phyloP scores from a whole-genome alignment of 2,888 invertebrate species.

The Pimpla rufipes region DNA sequence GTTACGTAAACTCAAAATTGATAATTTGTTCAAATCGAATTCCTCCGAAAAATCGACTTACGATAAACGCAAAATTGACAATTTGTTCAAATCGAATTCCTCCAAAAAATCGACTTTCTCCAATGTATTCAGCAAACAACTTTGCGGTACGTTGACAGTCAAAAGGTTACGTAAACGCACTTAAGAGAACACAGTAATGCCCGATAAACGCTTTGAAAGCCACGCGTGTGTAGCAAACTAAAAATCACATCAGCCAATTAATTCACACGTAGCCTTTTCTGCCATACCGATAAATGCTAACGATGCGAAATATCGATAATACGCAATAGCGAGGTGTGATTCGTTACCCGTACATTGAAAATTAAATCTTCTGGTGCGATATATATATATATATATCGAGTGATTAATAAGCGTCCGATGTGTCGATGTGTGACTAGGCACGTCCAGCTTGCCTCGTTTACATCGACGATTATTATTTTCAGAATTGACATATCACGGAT shows the following conservation, averaged over 20 bases:
- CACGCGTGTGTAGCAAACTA: slow-evolving; percentile 5
- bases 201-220: background rate
- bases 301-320: slow-evolving; percentile 25
- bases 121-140: too few species aligned
- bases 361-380: background rate
- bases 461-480: slow-evolving; percentile 49
- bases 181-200: background rate
- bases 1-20: too few species aligned
- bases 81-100: too few species aligned
- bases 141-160: too few species aligned
- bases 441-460: slow-evolving; percentile 27
- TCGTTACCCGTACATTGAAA: slow-evolving; percentile 51
- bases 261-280: background rate
- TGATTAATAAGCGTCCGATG: slow-evolving; percentile 58
- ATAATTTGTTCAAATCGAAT: too few species aligned
- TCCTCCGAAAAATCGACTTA: too few species aligned
- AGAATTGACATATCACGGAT: slow-evolving; percentile 54
- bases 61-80: too few species aligned
- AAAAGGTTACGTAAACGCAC: too few species aligned
- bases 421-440: slow-evolving; percentile 25
- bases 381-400: background rate
- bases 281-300: background rate
- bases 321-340: slow-evolving; percentile 30
- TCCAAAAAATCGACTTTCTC: too few species aligned
- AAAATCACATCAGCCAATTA: slow-evolving; percentile 34